Evolutionary conservation across 2,113 vertebrate genomes (phyloP).

Genomic region (Pao palembangensis): DNA sequence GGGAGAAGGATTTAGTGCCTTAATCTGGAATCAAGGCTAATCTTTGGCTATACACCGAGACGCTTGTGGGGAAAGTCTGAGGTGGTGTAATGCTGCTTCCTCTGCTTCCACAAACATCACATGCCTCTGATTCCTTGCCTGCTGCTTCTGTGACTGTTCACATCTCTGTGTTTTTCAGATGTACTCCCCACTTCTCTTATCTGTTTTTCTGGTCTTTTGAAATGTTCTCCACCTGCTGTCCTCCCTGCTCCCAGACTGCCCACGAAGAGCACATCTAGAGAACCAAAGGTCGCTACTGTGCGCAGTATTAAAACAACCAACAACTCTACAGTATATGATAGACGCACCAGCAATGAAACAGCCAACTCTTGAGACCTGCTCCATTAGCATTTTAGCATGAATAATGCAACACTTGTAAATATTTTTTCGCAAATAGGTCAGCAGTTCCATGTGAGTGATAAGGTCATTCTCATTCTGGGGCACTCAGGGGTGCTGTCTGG

Average conservation of each 20-base stretch:
- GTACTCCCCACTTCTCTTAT: neutral
- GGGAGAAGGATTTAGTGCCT: slow-evolving; percentile 50
- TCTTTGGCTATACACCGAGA: slow-evolving; percentile 48
- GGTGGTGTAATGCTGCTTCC: neutral
- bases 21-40: slow-evolving; percentile 64
- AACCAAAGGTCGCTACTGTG: slow-evolving; percentile 15
- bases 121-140: neutral
- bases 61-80: slow-evolving; percentile 24
- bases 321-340: slow-evolving; percentile 11
- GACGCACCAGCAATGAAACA: slow-evolving; percentile 12
- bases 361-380: slow-evolving; percentile 1
- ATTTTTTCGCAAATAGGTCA: slow-evolving; percentile 16
- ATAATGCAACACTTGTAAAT: slow-evolving; percentile 31
- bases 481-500: neutral
- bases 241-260: neutral
- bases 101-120: slow-evolving; percentile 16
- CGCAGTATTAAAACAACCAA: slow-evolving; percentile 16
- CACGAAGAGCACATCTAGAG: slow-evolving; percentile 6
- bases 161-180: neutral
- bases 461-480: slow-evolving; percentile 4
- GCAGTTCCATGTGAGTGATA: slow-evolving; percentile 16
- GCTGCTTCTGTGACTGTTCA: neutral
- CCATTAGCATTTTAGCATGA: slow-evolving; percentile 5
- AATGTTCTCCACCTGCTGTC: neutral
- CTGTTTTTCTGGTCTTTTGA: slow-evolving; percentile 14